phyloP scores from a whole-genome alignment of 2,888 invertebrate genomes.

The Dryococelus australis region DNA sequence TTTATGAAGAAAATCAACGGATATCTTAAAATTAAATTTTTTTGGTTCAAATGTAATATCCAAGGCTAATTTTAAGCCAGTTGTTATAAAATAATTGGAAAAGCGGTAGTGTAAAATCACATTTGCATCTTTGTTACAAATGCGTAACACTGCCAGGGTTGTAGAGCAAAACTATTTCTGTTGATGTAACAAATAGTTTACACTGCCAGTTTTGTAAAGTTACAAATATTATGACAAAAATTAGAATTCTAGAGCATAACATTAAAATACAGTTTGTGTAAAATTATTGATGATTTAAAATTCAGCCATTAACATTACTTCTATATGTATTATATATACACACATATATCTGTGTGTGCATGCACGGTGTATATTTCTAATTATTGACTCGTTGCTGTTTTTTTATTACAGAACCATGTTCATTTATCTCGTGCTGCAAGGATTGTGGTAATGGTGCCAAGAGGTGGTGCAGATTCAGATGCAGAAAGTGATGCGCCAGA shows the following conservation, averaged over 20 bases:
- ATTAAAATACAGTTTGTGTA: not conserved
- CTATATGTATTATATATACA: too few species aligned
- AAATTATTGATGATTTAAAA: not conserved
- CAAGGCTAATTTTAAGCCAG: not conserved
- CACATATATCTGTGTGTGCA: not conserved
- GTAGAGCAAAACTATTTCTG: not conserved
- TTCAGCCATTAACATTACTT: not conserved
- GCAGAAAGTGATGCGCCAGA: not conserved
- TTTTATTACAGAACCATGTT: not conserved
- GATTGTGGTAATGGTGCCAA: slow-evolving; percentile 3
- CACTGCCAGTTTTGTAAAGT: not conserved
- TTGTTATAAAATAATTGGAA: not conserved
- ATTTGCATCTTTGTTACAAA: not conserved
- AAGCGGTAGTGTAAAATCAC: not conserved
- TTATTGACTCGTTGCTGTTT: not conserved
- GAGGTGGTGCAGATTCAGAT: slow-evolving; percentile 10
- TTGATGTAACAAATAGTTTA: too few species aligned
- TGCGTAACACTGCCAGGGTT: not conserved
- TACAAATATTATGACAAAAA: not conserved
- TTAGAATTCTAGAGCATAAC: not conserved
- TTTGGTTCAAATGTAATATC: not conserved
- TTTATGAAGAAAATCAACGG: not conserved
- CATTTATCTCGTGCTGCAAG: not conserved
- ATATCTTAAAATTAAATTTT: not conserved
- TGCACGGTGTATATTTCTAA: not conserved